A percentile compares a stretch with the other conserved stretches of the same genome.
phyloP scores from a whole-genome alignment of 2,888 invertebrate species.

The Drosophila tripunctata region DNA sequence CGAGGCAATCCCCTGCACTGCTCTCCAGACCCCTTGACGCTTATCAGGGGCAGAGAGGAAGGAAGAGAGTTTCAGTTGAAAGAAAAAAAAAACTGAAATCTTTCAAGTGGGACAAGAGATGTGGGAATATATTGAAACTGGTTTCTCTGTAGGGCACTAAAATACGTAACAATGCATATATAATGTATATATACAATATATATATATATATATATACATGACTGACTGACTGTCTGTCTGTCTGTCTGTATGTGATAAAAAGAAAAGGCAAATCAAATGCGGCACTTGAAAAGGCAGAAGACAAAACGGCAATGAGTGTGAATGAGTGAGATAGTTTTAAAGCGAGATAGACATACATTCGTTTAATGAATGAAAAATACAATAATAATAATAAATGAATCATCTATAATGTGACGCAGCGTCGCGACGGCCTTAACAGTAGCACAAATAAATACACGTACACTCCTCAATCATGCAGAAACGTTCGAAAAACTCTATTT shows the following conservation, averaged over 20 bases:
- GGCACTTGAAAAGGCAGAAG: conserved; percentile 56
- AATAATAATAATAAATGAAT: conserved; percentile 51
- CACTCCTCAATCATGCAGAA: conserved; percentile 28
- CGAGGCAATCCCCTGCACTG: neutral
- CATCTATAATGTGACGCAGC: conserved; percentile 67
- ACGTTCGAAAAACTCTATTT: conserved; percentile 56
- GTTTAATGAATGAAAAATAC: conserved; percentile 67
- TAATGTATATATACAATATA: conserved; percentile 22
- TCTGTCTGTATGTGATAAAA: conserved; percentile 23
- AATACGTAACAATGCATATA: conserved; percentile 66
- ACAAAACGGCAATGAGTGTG: conserved; percentile 12
- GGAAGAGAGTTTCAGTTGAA: conserved; percentile 19
- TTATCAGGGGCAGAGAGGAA: conserved; percentile 42
- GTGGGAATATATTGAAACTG: conserved; percentile 64
- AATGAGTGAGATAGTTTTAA: neutral
- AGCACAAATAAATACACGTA: conserved; percentile 31
- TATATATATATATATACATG: conserved; percentile 12
- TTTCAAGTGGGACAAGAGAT: conserved; percentile 57
- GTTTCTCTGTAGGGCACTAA: conserved; percentile 70
- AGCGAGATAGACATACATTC: conserved; percentile 54
- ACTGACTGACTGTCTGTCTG: conserved; percentile 5
- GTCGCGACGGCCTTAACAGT: conserved; percentile 51
- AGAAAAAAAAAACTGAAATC: too few species aligned
- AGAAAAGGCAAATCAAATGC: conserved; percentile 66
- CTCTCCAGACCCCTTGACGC: neutral